Conservation (phyloP, 1,140 invertebrate genomes). For the Choristoneura fumiferana region DNA sequence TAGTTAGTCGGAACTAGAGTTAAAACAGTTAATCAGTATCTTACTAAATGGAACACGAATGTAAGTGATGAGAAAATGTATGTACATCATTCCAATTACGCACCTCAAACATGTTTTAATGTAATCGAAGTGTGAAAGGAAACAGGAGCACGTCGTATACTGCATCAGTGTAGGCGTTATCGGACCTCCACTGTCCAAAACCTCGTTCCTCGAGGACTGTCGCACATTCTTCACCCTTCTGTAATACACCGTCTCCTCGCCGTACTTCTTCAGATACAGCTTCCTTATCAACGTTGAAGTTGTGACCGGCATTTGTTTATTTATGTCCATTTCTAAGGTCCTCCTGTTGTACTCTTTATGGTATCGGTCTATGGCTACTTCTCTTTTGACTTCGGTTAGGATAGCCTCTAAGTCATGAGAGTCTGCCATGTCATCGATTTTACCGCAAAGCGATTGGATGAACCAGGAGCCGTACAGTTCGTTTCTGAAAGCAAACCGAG, state of each 20-base stretch:
- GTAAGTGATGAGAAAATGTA: constrained; percentile 1
- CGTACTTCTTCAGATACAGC: constrained; percentile 44
- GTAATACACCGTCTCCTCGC: constrained; percentile 10
- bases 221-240: background rate
- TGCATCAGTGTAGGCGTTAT: constrained; percentile 30
- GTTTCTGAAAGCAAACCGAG: constrained; percentile 39
- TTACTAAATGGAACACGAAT: background rate
- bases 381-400: constrained; percentile 52
- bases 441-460: constrained; percentile 51
- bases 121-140: constrained; percentile 48
- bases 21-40: no score
- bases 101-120: constrained; percentile 54
- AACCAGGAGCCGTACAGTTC: constrained; percentile 56
- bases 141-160: constrained; percentile 50
- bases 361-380: constrained; percentile 46
- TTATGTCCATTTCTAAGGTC: constrained; percentile 38
- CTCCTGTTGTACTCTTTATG: constrained; percentile 42
- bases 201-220: constrained; percentile 24
- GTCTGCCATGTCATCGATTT: constrained; percentile 41
- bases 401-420: constrained; percentile 53
- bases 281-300: constrained; percentile 59
- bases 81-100: constrained; percentile 25
- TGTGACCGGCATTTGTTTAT: constrained; percentile 57
- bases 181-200: constrained; percentile 29
- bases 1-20: no score